These are phyloP conservation scores for Smutsia temminckii DNA, from an alignment of 2,797 vertebrate species.

Conservation along the genomic window DNA sequence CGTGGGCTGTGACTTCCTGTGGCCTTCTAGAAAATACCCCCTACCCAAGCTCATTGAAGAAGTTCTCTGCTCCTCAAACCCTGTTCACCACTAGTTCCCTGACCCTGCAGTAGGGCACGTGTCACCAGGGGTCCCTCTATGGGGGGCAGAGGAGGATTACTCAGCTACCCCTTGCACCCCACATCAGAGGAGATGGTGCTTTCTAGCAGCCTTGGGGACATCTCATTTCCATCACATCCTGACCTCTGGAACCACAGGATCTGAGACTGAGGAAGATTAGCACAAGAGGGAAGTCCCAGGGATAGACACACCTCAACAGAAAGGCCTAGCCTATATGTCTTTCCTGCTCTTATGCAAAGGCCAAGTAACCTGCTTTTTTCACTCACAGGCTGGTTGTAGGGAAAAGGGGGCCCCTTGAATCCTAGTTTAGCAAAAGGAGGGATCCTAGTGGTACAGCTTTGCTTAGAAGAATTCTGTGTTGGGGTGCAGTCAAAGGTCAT, in stretches of 20 bases:
- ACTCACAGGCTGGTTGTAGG: neutral
- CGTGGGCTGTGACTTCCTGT: neutral
- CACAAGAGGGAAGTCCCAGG: neutral
- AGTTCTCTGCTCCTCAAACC: neutral
- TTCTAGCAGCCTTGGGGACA: neutral
- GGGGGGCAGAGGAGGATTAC: neutral
- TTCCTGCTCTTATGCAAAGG: neutral
- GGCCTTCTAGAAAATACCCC: neutral
- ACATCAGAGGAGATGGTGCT: neutral
- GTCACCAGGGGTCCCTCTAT: neutral
- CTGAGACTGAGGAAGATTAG: neutral
- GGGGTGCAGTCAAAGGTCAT: neutral
- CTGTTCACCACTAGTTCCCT: neutral
- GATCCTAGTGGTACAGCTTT: neutral
- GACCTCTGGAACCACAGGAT: neutral
- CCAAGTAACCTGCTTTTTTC: neutral
- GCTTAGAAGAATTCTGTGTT: neutral
- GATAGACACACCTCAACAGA: neutral
- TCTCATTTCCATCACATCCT: neutral
- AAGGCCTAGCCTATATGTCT: neutral
- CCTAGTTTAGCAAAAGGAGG: neutral
- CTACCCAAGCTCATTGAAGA: neutral
- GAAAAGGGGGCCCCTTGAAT: neutral
- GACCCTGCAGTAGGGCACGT: no score
- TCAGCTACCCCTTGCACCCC: neutral